Evolutionary conservation across 2,113 vertebrate species (phyloP).

Genomic region (Myodes glareolus): DNA sequence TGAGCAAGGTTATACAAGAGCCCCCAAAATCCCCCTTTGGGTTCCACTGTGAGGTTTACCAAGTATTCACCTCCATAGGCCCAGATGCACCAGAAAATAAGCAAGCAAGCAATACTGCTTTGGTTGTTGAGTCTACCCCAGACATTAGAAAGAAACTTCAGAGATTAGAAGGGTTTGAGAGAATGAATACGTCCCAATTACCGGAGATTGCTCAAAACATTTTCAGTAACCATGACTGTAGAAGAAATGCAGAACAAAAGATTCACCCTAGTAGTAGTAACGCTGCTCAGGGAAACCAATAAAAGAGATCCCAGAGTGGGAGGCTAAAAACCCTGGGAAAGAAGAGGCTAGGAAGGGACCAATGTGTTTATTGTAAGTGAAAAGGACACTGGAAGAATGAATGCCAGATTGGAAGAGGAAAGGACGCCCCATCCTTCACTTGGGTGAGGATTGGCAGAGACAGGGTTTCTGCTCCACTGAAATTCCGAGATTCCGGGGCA

Average conservation of each 20-base stretch:
- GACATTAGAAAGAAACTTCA: background rate
- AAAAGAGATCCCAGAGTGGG: background rate
- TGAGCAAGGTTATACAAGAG: background rate
- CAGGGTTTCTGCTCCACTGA: background rate
- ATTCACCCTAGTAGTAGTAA: no score
- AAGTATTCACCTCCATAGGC: background rate
- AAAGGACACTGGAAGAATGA: background rate
- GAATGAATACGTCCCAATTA: background rate
- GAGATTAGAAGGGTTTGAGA: background rate
- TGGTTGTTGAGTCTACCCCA: background rate
- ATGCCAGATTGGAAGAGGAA: background rate
- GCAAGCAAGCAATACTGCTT: background rate
- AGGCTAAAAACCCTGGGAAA: background rate
- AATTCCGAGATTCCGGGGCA: background rate
- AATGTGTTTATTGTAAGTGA: background rate
- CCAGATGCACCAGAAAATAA: background rate
- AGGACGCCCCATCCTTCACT: background rate
- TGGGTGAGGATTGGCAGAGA: no score
- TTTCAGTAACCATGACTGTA: background rate
- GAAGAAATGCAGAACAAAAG: background rate
- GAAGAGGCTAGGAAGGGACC: background rate
- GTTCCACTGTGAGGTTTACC: background rate
- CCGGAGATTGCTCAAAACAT: background rate
- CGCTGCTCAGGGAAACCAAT: background rate
- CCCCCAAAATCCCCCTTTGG: background rate